Conservation (phyloP, 2,113 vertebrate species). For the Odontophorus gujanensis region DNA sequence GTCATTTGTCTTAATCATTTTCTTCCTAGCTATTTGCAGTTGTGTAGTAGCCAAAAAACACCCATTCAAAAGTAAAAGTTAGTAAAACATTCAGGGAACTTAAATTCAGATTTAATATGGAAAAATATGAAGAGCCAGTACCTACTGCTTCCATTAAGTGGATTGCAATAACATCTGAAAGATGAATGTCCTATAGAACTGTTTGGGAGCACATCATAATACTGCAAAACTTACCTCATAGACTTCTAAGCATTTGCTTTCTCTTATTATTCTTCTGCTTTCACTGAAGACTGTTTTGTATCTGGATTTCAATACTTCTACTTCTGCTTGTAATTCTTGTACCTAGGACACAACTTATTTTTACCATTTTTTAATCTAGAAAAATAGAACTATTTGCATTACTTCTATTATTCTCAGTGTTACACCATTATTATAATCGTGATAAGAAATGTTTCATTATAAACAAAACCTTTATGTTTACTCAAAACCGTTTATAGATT, state of each 20-base stretch:
- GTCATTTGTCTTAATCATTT: neutral
- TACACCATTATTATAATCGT: neutral
- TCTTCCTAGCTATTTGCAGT: neutral
- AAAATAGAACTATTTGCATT: neutral
- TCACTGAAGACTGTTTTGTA: slow-evolving; percentile 75
- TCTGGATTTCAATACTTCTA: slow-evolving; percentile 76
- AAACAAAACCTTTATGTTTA: neutral
- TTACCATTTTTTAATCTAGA: neutral
- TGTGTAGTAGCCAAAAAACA: neutral
- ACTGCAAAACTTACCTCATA: slow-evolving; percentile 73
- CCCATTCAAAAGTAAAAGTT: neutral
- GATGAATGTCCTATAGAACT: neutral
- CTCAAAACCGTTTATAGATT: neutral
- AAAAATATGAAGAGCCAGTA: neutral
- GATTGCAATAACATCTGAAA: neutral
- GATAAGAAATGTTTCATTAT: neutral
- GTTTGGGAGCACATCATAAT: neutral
- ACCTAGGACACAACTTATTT: slow-evolving; percentile 74
- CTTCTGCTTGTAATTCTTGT: slow-evolving; percentile 78
- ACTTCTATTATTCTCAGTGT: neutral
- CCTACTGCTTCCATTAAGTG: neutral
- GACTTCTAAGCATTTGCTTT: slow-evolving; percentile 71
- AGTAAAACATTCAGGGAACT: neutral
- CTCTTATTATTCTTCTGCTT: slow-evolving; percentile 61
- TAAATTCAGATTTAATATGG: neutral